These are phyloP conservation scores for Cladorhizidae sp. DNA, from an alignment of 37 sponge, comb jelly and placozoan genomes.

Conservation along the genomic window DNA sequence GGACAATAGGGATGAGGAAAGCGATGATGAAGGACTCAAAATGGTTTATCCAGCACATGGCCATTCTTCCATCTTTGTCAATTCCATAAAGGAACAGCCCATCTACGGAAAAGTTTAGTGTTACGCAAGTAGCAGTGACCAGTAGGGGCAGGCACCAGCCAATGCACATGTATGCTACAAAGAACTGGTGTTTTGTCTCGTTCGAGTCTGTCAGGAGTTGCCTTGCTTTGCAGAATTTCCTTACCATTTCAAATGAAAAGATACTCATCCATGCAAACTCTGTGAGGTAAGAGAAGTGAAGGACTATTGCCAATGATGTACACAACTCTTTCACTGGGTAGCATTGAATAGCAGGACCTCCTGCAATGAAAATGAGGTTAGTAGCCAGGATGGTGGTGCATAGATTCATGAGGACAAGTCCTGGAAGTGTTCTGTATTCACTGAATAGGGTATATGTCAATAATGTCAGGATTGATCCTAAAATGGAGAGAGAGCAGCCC, in stretches of 20 bases:
- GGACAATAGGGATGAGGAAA: constrained; percentile 31
- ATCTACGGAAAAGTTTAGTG: constrained; percentile 32
- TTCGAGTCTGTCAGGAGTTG: background rate
- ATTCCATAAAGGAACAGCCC: constrained; percentile 41
- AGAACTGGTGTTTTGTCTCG: background rate
- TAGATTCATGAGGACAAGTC: constrained; percentile 53
- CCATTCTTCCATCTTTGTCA: constrained; percentile 17
- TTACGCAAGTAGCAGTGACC: constrained; percentile 15
- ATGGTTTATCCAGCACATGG: constrained; percentile 59
- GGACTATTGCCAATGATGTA: constrained; percentile 19
- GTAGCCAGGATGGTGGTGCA: constrained; percentile 21
- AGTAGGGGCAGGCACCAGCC: constrained; percentile 51
- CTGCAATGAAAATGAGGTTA: constrained; percentile 35
- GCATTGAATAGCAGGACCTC: background rate
- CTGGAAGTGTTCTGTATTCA: constrained; percentile 47
- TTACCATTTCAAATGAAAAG: constrained; percentile 15
- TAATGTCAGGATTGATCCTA: constrained; percentile 23
- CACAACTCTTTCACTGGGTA: background rate
- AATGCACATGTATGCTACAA: constrained; percentile 17
- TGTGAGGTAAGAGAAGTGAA: constrained; percentile 50
- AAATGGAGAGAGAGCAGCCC: constrained; percentile 52
- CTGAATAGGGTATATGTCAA: constrained; percentile 51
- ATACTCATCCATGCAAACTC: constrained; percentile 65
- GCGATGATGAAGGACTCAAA: constrained; percentile 23
- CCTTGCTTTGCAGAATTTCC: background rate